Conservation (phyloP, 1,140 invertebrate genomes). For the Orchestia grillus region DNA sequence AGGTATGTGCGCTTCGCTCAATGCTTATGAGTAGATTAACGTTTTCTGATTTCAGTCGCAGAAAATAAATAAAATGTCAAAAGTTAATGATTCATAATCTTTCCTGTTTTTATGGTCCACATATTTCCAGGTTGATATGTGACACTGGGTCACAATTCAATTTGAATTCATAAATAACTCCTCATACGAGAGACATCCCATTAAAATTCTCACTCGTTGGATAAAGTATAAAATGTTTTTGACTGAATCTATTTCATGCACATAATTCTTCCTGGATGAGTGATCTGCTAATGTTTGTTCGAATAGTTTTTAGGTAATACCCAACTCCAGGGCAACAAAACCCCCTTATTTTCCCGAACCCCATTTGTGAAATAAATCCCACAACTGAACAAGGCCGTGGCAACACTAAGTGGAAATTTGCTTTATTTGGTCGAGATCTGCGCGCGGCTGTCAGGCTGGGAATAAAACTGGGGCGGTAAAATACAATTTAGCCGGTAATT, state of each 20-base stretch:
- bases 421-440: not conserved
- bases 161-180: too few species aligned
- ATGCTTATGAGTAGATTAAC: not conserved
- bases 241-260: too few species aligned
- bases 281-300: not conserved
- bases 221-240: too few species aligned
- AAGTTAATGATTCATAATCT: not conserved
- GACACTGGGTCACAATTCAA: too few species aligned
- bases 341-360: not conserved
- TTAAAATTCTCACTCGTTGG: too few species aligned
- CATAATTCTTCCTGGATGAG: not conserved
- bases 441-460: not conserved
- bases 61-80: not conserved
- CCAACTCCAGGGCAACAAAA: not conserved
- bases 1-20: not conserved
- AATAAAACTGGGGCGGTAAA: not conserved
- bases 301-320: not conserved
- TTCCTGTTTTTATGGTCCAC: not conserved
- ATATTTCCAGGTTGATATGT: too few species aligned
- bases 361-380: not conserved
- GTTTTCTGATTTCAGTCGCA: not conserved
- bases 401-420: not conserved
- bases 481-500: constrained; percentile 11
- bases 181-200: too few species aligned
- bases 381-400: not conserved